Conservation (phyloP, 2,888 invertebrate species). For the Patella depressa region DNA sequence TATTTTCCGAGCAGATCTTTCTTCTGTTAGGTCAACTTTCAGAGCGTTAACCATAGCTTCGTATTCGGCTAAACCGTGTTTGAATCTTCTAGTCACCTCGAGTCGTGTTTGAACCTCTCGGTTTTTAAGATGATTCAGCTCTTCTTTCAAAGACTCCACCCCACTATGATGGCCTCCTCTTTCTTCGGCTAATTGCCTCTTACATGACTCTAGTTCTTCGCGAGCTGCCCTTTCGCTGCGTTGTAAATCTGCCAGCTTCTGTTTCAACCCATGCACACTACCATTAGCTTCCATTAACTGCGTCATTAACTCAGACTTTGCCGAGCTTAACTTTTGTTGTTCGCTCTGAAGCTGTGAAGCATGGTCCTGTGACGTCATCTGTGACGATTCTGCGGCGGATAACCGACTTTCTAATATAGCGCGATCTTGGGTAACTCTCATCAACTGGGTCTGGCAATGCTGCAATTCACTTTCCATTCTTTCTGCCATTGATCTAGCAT, state of each 20-base stretch:
- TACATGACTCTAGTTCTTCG: constrained; percentile 59
- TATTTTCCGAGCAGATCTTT: constrained; percentile 62
- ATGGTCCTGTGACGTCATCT: constrained; percentile 62
- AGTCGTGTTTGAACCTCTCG: constrained; percentile 60
- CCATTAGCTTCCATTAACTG: constrained; percentile 61
- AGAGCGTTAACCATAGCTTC: constrained; percentile 64
- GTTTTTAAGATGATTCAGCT: constrained; percentile 64
- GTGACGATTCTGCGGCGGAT: constrained; percentile 60
- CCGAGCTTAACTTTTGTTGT: constrained; percentile 59
- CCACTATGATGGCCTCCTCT: constrained; percentile 54
- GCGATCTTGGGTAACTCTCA: constrained; percentile 58
- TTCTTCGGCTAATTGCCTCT: constrained; percentile 60
- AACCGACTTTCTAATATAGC: constrained; percentile 59
- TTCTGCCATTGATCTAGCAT: constrained; percentile 61
- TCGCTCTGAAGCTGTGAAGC: constrained; percentile 65
- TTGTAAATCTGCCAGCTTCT: constrained; percentile 58
- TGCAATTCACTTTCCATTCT: constrained; percentile 66
- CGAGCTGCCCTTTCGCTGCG: constrained; percentile 59
- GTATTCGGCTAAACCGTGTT: constrained; percentile 63
- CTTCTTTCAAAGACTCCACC: constrained; percentile 56
- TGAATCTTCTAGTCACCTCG: constrained; percentile 60
- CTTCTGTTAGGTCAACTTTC: constrained; percentile 65
- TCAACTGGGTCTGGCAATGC: constrained; percentile 47
- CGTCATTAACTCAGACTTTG: constrained; percentile 61
- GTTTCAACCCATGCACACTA: constrained; percentile 56